These are phyloP conservation scores for Heliconius himera DNA, from an alignment of 1,140 invertebrate genomes.

Conservation along the genomic window DNA sequence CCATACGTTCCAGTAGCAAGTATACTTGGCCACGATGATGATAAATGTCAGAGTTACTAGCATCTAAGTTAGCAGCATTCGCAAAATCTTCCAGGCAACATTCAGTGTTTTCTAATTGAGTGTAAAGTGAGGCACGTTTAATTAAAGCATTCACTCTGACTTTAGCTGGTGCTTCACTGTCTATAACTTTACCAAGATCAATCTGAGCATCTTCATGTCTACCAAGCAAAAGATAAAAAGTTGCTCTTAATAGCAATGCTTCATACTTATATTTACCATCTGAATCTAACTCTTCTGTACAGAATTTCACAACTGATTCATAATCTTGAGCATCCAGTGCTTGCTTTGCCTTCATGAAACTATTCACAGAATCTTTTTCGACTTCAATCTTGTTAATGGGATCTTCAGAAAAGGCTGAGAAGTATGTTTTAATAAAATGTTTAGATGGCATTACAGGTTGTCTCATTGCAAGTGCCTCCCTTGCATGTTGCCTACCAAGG, in stretches of 20 bases:
- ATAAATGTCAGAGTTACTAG: conserved; percentile 92
- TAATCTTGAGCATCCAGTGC: conserved; percentile 87
- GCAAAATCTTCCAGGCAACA: conserved; percentile 90
- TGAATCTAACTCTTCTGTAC: conserved; percentile 89
- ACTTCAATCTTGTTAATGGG: conserved; percentile 82
- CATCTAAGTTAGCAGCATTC: conserved; percentile 87
- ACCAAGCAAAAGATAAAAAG: conserved; percentile 90
- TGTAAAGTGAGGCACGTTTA: conserved; percentile 91
- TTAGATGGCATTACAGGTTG: conserved; percentile 90
- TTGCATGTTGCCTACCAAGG: conserved; percentile 86
- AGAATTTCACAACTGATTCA: conserved; percentile 89
- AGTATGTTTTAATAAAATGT: conserved; percentile 92
- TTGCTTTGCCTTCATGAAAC: conserved; percentile 85
- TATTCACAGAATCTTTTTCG: conserved; percentile 72
- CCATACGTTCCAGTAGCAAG: conserved; percentile 89
- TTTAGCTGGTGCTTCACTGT: conserved; percentile 82
- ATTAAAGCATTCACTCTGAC: conserved; percentile 94
- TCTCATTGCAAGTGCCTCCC: conserved; percentile 86
- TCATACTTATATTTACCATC: conserved; percentile 82
- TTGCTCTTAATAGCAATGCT: conserved; percentile 89
- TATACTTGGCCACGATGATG: conserved; percentile 89
- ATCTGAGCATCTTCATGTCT: conserved; percentile 86
- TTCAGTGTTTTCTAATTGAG: conserved; percentile 89
- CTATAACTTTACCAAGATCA: conserved; percentile 87
- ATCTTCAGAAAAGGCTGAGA: conserved; percentile 92